Conservation (phyloP, 1,140 invertebrate species). For the Scaptomyza graminum region DNA sequence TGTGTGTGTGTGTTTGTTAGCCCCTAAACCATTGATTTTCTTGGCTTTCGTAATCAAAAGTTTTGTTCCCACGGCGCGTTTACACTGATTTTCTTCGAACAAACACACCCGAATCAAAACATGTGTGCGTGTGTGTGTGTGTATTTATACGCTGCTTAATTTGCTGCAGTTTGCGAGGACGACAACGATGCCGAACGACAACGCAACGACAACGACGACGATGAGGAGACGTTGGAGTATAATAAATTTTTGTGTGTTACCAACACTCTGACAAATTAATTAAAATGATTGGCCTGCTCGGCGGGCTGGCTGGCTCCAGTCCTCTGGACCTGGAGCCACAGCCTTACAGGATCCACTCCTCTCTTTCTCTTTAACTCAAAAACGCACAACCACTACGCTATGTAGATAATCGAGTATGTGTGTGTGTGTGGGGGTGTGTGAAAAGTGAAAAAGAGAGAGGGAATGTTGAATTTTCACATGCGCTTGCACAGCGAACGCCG, state of each 20-base stretch:
- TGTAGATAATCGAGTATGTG: conserved; percentile 65
- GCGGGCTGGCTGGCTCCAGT: conserved; percentile 25
- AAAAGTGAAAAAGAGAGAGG: background rate
- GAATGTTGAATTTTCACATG: conserved; percentile 43
- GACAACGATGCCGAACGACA: conserved; percentile 13
- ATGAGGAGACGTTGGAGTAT: conserved; percentile 68
- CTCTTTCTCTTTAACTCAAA: background rate
- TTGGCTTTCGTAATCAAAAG: conserved; percentile 80
- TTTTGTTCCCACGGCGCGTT: conserved; percentile 72
- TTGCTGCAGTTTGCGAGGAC: conserved; percentile 63
- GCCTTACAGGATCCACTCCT: conserved; percentile 35
- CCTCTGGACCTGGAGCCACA: background rate
- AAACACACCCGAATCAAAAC: conserved; percentile 28
- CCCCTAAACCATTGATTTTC: conserved; percentile 64
- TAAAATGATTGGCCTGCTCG: conserved; percentile 83
- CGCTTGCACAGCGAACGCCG: conserved; percentile 28
- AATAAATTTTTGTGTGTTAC: conserved; percentile 83
- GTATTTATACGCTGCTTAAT: conserved; percentile 57
- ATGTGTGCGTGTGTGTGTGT: conserved; percentile 1
- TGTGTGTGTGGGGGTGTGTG: conserved; percentile 19
- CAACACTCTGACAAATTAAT: conserved; percentile 84
- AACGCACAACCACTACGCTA: conserved; percentile 43
- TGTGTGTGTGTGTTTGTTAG: conserved; percentile 23
- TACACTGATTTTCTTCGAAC: conserved; percentile 69
- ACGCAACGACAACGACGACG: conserved; percentile 12